These are phyloP conservation scores for Scolopax rusticola DNA, from an alignment of 2,797 vertebrate genomes.

Conservation along the genomic window DNA sequence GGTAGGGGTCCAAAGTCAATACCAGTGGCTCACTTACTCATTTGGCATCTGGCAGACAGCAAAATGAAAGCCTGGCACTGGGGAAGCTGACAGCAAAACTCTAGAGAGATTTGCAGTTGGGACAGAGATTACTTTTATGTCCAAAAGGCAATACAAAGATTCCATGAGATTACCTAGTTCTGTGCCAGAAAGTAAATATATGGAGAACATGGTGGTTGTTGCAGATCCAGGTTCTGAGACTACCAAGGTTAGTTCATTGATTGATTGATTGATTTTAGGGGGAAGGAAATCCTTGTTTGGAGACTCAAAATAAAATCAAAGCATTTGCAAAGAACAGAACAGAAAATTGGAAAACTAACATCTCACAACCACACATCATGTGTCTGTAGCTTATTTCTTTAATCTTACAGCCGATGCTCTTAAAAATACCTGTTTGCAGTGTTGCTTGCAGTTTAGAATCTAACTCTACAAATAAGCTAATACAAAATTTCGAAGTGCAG, in stretches of 20 bases:
- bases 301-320: not conserved
- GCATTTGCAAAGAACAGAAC: not conserved
- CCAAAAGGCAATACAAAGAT: not conserved
- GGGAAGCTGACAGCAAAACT: not conserved
- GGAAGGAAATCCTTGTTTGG: not conserved
- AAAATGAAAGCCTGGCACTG: not conserved
- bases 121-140: not conserved
- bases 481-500: not conserved
- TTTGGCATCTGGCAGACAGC: not conserved
- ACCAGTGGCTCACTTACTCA: not conserved
- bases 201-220: rapidly evolving
- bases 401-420: not conserved
- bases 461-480: not conserved
- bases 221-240: not conserved
- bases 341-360: not conserved
- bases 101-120: not conserved
- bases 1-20: not conserved
- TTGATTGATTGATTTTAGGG: too few species aligned
- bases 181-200: not conserved
- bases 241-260: not conserved
- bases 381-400: not conserved
- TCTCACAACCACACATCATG: not conserved
- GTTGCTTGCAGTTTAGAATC: not conserved
- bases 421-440: not conserved
- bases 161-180: not conserved